Conservation (phyloP, 2,888 invertebrate genomes). For the Erebia aethiops region DNA sequence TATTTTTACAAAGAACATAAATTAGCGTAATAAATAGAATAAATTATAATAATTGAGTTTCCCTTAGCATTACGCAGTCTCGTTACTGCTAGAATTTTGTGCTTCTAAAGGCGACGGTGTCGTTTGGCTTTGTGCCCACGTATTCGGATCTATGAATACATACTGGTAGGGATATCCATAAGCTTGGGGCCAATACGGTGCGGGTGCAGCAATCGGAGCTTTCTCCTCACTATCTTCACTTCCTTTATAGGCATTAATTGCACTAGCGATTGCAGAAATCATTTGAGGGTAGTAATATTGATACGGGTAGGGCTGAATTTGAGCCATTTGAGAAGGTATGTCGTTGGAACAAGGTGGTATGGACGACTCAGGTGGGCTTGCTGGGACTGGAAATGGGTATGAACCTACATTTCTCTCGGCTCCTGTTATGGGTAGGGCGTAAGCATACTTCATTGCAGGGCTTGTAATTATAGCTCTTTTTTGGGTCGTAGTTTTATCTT, state of each 20-base stretch:
- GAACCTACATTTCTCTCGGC: slow-evolving; percentile 48
- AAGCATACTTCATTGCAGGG: slow-evolving; percentile 61
- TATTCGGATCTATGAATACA: slow-evolving; percentile 66
- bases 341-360: slow-evolving; percentile 45
- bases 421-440: slow-evolving; percentile 55
- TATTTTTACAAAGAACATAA: slow-evolving; percentile 10
- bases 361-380: slow-evolving; percentile 47
- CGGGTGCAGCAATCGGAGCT: slow-evolving; percentile 43
- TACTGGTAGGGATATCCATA: slow-evolving; percentile 68
- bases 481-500: slow-evolving; percentile 54
- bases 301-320: slow-evolving; percentile 62
- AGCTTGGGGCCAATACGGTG: slow-evolving; percentile 61
- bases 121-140: slow-evolving; percentile 59
- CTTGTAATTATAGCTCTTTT: slow-evolving; percentile 60
- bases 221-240: slow-evolving; percentile 55
- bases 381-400: slow-evolving; percentile 57
- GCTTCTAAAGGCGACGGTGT: slow-evolving; percentile 42
- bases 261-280: slow-evolving; percentile 65
- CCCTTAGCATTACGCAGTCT: slow-evolving; percentile 23
- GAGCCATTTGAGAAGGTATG: slow-evolving; percentile 36
- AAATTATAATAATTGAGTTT: not conserved
- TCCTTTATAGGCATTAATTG: slow-evolving; percentile 61
- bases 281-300: slow-evolving; percentile 71
- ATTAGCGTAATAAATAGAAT: slow-evolving; percentile 4
- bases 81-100: slow-evolving; percentile 45